Evolutionary conservation across 2,797 vertebrate genomes (phyloP).

Genomic region (Aselliscus stoliczkanus): DNA sequence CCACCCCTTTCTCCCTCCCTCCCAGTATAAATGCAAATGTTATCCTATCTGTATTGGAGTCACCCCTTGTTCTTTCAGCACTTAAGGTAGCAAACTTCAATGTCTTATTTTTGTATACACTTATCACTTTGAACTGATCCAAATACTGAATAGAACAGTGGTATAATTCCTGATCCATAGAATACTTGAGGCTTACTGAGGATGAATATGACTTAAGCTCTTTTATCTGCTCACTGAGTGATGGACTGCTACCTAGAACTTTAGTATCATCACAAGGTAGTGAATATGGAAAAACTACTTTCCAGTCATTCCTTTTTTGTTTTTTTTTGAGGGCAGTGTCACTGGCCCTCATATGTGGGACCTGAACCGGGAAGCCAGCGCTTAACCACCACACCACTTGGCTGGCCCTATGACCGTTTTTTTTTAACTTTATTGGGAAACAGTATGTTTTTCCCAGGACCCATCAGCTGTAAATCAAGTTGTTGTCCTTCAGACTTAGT

Average conservation of each 20-base stretch:
- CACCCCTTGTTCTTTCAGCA: neutral
- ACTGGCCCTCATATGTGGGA: too few species aligned
- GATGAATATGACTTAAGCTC: neutral
- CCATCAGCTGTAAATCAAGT: too few species aligned
- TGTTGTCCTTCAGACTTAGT: too few species aligned
- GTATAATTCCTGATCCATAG: neutral
- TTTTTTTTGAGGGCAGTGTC: too few species aligned
- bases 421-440: too few species aligned
- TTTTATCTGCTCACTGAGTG: neutral
- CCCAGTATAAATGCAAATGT: neutral
- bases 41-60: too few species aligned
- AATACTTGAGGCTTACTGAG: neutral
- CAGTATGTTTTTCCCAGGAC: too few species aligned
- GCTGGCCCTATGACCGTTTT: too few species aligned
- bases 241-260: neutral
- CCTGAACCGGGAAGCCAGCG: too few species aligned
- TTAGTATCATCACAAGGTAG: neutral
- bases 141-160: neutral
- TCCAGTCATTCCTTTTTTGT: neutral
- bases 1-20: neutral
- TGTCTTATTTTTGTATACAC: neutral
- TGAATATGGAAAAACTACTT: neutral
- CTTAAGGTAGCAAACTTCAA: neutral
- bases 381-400: too few species aligned
- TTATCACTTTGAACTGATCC: neutral